A percentile compares a stretch with the other conserved stretches of the same genome.
Evolutionary conservation across 2,888 invertebrate genomes (phyloP).

Genomic region (Chymomyza caudatula): DNA sequence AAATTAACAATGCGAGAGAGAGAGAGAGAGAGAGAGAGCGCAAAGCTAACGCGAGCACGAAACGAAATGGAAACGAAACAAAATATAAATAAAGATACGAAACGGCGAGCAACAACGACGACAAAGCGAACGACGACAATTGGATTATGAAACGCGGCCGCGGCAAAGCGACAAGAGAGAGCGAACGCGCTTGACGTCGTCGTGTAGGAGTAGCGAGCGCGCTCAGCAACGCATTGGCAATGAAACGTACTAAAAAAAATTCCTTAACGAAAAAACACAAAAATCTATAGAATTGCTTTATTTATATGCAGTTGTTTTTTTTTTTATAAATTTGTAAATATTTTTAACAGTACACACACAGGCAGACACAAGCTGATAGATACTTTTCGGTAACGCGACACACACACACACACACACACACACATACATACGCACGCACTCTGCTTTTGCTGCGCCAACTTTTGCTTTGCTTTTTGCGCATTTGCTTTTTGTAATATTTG

Average conservation of each 20-base stretch:
- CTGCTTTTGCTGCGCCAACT: conserved; percentile 60
- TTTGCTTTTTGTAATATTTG: conserved; percentile 30
- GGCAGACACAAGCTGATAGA: background rate
- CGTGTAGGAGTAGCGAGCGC: conserved; percentile 9
- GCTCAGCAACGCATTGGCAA: conserved; percentile 34
- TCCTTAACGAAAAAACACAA: conserved; percentile 52
- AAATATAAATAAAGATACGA: conserved; percentile 69
- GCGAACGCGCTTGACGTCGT: conserved; percentile 16
- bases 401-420: conserved; percentile 33
- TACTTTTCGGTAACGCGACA: conserved; percentile 2
- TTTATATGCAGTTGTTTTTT: background rate
- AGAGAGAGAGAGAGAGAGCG: conserved; percentile 4
- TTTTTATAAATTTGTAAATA: background rate
- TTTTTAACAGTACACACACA: background rate
- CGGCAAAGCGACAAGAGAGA: conserved; percentile 53
- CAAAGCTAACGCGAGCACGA: conserved; percentile 31
- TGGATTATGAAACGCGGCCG: conserved; percentile 64
- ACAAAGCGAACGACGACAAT: conserved; percentile 54
- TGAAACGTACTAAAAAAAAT: conserved; percentile 64
- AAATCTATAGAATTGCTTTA: background rate
- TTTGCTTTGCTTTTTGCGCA: conserved; percentile 38
- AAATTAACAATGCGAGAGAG: conserved; percentile 8
- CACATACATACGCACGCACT: conserved; percentile 56
- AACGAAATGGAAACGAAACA: conserved; percentile 61
- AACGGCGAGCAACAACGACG: conserved; percentile 35